A percentile compares a stretch with the other conserved stretches of the same genome.
These are phyloP conservation scores for Polypterus bichir DNA, from an alignment of 2,113 vertebrate species.

Conservation along the genomic window DNA sequence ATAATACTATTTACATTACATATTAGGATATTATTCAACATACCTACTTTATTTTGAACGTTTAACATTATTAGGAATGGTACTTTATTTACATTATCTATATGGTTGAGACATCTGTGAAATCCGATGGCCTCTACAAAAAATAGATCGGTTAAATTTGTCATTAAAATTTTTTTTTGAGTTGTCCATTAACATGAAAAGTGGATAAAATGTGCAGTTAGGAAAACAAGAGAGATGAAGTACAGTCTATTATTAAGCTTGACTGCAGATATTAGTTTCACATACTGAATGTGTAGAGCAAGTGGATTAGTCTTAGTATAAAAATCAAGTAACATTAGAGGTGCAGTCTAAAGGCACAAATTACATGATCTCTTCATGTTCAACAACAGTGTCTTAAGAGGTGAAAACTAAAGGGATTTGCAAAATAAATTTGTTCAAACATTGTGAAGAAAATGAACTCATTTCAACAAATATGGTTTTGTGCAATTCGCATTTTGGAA, in stretches of 20 bases:
- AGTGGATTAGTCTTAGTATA: slow-evolving; percentile 56
- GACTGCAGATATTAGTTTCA: slow-evolving; percentile 22
- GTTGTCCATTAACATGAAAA: slow-evolving; percentile 27
- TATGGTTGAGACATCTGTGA: slow-evolving; percentile 59
- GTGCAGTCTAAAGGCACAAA: slow-evolving; percentile 76
- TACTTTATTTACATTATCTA: slow-evolving; percentile 65
- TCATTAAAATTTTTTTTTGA: slow-evolving; percentile 42
- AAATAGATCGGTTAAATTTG: slow-evolving; percentile 54
- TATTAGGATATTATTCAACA: slow-evolving; percentile 58
- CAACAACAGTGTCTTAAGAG: slow-evolving; percentile 37
- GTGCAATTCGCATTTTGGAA: slow-evolving; percentile 10
- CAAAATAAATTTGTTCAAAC: slow-evolving; percentile 13
- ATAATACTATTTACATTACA: slow-evolving; percentile 82
- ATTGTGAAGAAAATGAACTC: slow-evolving; percentile 7
- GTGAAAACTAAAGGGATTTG: slow-evolving; percentile 18
- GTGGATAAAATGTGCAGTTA: slow-evolving; percentile 43
- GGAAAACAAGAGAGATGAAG: slow-evolving; percentile 36
- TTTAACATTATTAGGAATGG: slow-evolving; percentile 39
- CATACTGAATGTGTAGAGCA: slow-evolving; percentile 29
- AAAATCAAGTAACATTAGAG: slow-evolving; percentile 51
- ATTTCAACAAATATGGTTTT: background rate
- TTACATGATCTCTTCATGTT: slow-evolving; percentile 52
- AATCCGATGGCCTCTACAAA: slow-evolving; percentile 57
- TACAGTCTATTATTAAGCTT: slow-evolving; percentile 40
- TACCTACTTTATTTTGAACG: slow-evolving; percentile 41